A percentile compares a stretch with the other conserved stretches of the same genome.
phyloP scores from a whole-genome alignment of 1,140 invertebrate species.

The Calephelis nemesis region DNA sequence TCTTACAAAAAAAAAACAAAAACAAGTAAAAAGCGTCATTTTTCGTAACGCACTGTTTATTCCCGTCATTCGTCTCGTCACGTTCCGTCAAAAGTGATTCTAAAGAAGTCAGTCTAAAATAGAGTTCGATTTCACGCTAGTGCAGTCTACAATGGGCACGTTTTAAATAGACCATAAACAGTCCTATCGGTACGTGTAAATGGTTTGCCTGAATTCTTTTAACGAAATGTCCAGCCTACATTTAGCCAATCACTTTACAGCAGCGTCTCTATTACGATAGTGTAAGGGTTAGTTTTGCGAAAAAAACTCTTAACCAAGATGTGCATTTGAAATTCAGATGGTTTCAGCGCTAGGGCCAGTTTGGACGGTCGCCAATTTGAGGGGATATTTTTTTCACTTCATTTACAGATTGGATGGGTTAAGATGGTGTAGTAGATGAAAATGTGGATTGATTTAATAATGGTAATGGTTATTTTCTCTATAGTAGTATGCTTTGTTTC shows the following conservation, averaged over 20 bases:
- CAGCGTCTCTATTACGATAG: neutral
- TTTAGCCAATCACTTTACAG: conserved; percentile 23
- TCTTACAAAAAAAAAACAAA: too few species aligned
- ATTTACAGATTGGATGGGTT: conserved; percentile 34
- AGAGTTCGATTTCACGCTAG: conserved; percentile 22
- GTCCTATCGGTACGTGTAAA: conserved; percentile 35
- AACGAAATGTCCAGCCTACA: conserved; percentile 28
- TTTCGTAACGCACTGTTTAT: too few species aligned
- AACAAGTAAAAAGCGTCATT: too few species aligned
- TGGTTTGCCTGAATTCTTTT: conserved; percentile 32
- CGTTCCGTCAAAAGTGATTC: neutral
- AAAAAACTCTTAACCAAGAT: conserved; percentile 12
- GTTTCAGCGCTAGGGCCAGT: conserved; percentile 29
- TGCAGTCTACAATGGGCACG: conserved; percentile 18
- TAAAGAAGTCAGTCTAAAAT: conserved; percentile 7
- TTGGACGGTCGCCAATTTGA: conserved; percentile 31
- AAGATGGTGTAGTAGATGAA: conserved; percentile 17
- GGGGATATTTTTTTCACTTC: conserved; percentile 33
- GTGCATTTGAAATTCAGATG: conserved; percentile 34
- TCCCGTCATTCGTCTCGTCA: neutral
- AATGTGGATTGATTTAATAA: conserved; percentile 13
- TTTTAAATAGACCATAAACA: conserved; percentile 29
- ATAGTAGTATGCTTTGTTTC: too few species aligned
- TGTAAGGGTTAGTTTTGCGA: conserved; percentile 15
- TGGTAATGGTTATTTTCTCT: neutral